Base-by-base conservation (phyloP, 2,113 vertebrate species). In the Leuciscus idus region DNA sequence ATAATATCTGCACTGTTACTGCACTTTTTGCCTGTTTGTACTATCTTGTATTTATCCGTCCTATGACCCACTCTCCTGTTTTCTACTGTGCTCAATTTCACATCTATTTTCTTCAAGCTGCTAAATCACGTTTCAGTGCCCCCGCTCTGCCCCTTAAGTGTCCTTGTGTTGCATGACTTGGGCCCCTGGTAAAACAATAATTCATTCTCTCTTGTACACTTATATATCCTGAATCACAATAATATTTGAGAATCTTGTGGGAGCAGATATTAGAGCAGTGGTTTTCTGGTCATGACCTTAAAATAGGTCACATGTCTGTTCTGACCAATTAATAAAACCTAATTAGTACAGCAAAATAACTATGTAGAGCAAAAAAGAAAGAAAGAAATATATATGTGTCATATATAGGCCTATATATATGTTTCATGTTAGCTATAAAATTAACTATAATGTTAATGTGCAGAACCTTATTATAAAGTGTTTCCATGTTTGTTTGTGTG, bases 31-130 rank as follows among this genome's bases (percentile, higher is more conserved):
- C 7, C 64, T 70, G 36, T 23, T 43, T 72, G 15, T 11, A 12
- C 36, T 43, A 21, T 74, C 23, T 46, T 46, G 2, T 6, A n/a
- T 74, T 46, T 26, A 15, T 48, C 5, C 15, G 23, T 26, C n/a
- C 72, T 23, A 43, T 74, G 72, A 48, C 43, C 72, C 23, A 46
- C 7, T 12, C 5, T 15, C 23, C 0, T 8, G 39, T 74, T 19
- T 57, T 21, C 55, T 21, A 57, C 52, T 21, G 39, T 8, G 21
- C 72, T 48, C 39, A 46, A 6, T 46, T 74, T 74, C 12, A 43
- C 39, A 74, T 26, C 43, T 74, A 74, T 74, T 74, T 48, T 74
- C 39, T 48, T 74, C 43, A 48, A 74, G 12, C 72, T 48, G n/a
- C 36, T 72, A 39, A 72, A 72, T 72, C 68, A 19, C 1, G 9